phyloP scores from a whole-genome alignment of 2,797 vertebrate species.

The Phrynocephalus forsythii region DNA sequence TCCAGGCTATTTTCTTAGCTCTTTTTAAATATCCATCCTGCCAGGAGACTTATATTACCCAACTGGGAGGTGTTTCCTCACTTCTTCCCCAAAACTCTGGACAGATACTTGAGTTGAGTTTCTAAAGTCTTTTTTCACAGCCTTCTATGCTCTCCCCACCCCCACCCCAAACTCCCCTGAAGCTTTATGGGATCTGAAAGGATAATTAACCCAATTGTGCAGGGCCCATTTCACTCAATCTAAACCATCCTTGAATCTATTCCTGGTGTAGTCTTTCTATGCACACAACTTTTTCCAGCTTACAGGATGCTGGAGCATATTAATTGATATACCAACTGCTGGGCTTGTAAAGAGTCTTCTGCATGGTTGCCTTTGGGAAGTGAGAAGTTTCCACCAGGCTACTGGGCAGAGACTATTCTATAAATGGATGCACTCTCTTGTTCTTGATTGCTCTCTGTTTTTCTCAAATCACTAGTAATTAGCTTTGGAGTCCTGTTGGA shows the following conservation, averaged over 20 bases:
- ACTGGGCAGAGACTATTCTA: not conserved
- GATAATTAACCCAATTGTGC: conserved; percentile 1
- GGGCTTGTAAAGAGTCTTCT: not conserved
- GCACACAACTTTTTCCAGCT: not conserved
- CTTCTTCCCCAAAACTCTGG: not conserved
- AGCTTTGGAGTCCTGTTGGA: too few relatives aligned
- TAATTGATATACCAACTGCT: not conserved
- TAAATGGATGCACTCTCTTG: not conserved
- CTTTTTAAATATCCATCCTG: not conserved
- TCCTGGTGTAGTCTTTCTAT: not conserved
- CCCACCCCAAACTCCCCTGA: not conserved
- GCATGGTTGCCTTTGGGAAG: not conserved
- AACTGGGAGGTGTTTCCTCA: conserved; percentile 8
- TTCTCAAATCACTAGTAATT: not conserved
- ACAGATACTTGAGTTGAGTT: conserved; percentile 9
- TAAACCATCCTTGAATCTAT: conserved; percentile 1
- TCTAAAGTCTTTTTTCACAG: not conserved
- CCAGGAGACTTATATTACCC: not conserved
- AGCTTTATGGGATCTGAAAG: not conserved
- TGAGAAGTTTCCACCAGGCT: not conserved
- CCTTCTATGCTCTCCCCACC: not conserved
- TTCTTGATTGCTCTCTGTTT: not conserved
- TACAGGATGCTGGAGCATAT: not conserved
- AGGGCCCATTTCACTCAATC: not conserved
- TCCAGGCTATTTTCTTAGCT: conserved; percentile 16